Percentiles rank a stretch among this genome's conserved stretches.
These are phyloP conservation scores for Dendroctonus ponderosae DNA, from an alignment of 1,140 invertebrate genomes.

Conservation along the genomic window DNA sequence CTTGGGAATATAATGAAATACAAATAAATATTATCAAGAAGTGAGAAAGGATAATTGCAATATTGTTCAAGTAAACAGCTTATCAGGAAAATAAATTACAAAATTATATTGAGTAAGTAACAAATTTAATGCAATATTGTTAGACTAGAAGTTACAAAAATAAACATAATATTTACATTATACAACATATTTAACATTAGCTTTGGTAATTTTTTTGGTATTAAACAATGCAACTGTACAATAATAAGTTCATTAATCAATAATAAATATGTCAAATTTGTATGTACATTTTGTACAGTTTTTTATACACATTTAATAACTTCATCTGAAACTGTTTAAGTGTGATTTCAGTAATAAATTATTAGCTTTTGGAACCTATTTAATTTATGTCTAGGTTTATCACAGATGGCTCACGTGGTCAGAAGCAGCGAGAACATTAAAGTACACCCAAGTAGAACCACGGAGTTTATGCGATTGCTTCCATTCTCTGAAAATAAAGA, in stretches of 20 bases:
- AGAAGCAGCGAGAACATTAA: too few relatives aligned
- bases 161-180: slow-evolving; percentile 1
- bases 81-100: background rate
- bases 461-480: too few relatives aligned
- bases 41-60: too few relatives aligned
- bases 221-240: background rate
- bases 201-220: background rate
- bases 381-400: too few relatives aligned
- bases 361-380: too few relatives aligned
- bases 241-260: background rate
- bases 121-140: background rate
- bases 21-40: too few relatives aligned
- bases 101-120: background rate
- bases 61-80: too few relatives aligned
- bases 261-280: background rate
- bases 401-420: too few relatives aligned
- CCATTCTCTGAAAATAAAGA: too few relatives aligned
- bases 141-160: slow-evolving; percentile 2
- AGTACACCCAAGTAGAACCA: too few relatives aligned
- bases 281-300: slow-evolving; percentile 1
- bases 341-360: background rate
- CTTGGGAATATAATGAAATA: too few relatives aligned
- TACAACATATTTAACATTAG: background rate
- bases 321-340: background rate
- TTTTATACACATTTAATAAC: background rate